A percentile compares a stretch with the other conserved stretches of the same genome.
Conservation (phyloP, 2,113 vertebrate species). For the Colistium nudipinnis region DNA sequence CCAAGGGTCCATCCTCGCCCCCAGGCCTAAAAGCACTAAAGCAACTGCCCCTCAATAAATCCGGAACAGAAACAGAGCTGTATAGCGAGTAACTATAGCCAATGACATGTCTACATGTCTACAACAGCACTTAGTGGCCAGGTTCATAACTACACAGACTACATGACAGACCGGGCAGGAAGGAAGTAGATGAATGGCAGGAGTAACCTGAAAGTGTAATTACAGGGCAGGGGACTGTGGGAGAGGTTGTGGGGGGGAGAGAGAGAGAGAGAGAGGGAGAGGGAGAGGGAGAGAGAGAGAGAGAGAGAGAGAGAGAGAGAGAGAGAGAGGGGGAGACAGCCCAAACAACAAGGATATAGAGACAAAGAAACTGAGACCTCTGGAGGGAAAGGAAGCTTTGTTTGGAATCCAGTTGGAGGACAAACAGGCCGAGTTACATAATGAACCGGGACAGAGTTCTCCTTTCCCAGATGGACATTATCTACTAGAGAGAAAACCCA, state of each 20-base stretch:
- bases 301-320: conserved; percentile 45
- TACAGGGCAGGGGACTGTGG: conserved; percentile 49
- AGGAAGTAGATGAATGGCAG: conserved; percentile 49
- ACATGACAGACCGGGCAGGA: conserved; percentile 25
- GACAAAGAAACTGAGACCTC: conserved; percentile 64
- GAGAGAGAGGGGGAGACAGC: conserved; percentile 29
- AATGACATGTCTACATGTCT: conserved; percentile 7
- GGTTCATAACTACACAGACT: conserved; percentile 32
- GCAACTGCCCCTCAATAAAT: conserved; percentile 51
- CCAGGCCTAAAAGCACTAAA: conserved; percentile 50
- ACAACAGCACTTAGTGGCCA: conserved; percentile 26
- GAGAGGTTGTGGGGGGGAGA: conserved; percentile 44
- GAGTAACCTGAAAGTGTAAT: conserved; percentile 63
- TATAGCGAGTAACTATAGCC: conserved; percentile 27
- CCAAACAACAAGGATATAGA: conserved; percentile 47
- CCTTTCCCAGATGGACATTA: conserved; percentile 39
- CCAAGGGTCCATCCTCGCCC: conserved; percentile 49
- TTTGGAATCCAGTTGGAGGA: conserved; percentile 20
- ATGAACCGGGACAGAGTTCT: conserved; percentile 36
- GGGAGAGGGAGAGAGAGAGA: conserved; percentile 35
- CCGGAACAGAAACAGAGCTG: conserved; percentile 34
- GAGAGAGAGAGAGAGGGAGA: conserved; percentile 60
- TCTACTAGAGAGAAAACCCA: conserved; percentile 48
- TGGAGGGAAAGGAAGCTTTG: conserved; percentile 41
- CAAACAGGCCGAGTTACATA: conserved; percentile 43